Conservation (phyloP, 2,113 vertebrate species). For the Cyphomyrus discorhynchus region DNA sequence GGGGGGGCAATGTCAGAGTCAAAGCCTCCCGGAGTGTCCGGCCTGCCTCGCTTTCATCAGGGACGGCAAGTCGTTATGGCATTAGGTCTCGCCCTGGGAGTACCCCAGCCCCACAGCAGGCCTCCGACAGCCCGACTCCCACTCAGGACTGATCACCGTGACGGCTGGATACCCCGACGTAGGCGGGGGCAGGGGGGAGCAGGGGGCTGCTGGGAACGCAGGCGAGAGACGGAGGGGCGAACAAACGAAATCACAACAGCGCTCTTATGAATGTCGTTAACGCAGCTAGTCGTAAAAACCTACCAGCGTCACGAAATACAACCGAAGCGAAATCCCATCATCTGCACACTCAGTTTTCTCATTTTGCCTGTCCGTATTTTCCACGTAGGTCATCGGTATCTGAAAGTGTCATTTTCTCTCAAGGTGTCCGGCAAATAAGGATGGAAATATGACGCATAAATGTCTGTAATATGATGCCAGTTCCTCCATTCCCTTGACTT, state of each 20-base stretch:
- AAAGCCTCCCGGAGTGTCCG: neutral
- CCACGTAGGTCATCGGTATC: neutral
- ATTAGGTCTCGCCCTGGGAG: neutral
- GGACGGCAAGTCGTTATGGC: neutral
- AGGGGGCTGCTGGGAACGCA: neutral
- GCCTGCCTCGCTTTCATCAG: slow-evolving; percentile 14
- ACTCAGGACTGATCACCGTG: neutral
- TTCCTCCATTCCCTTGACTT: neutral
- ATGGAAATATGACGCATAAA: neutral
- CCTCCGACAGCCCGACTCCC: neutral
- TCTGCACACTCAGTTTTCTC: neutral
- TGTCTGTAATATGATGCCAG: neutral
- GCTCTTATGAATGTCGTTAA: neutral
- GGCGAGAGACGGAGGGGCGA: neutral
- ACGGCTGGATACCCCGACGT: neutral
- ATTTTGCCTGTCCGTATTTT: neutral
- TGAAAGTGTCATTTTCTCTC: neutral
- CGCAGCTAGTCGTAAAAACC: neutral
- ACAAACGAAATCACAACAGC: neutral
- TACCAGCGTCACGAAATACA: neutral
- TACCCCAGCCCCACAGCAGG: neutral
- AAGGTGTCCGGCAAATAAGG: neutral
- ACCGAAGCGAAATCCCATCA: neutral
- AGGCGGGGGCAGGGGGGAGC: neutral
- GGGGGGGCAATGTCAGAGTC: neutral